These are phyloP conservation scores for Myrmophylax atrothorax DNA, from an alignment of 2,113 vertebrate genomes.

Conservation along the genomic window DNA sequence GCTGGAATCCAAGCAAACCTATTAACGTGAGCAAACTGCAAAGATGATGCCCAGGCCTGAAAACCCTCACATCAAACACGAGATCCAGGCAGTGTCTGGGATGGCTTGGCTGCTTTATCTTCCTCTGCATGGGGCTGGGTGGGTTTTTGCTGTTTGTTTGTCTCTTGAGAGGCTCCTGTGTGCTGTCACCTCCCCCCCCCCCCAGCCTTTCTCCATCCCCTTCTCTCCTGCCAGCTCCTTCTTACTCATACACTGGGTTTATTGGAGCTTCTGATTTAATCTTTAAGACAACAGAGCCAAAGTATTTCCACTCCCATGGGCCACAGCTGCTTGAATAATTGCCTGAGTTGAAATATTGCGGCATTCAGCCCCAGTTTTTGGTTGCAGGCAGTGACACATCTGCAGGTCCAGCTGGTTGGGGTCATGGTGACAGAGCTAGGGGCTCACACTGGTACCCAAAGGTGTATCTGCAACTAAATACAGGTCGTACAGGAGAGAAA, in stretches of 20 bases:
- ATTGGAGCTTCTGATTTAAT: background rate
- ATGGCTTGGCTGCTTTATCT: background rate
- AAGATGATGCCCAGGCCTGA: background rate
- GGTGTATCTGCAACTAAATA: background rate
- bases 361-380: background rate
- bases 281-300: background rate
- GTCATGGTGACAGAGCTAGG: background rate
- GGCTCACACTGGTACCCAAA: background rate
- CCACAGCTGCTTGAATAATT: background rate
- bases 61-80: background rate
- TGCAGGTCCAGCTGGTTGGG: background rate
- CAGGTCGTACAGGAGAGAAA: background rate
- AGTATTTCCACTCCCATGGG: background rate
- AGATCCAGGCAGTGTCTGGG: background rate
- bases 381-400: background rate
- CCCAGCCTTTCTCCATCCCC: background rate
- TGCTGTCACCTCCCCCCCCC: background rate
- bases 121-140: fast-evolving
- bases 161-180: background rate
- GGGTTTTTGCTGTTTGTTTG: background rate
- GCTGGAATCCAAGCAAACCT: conserved; percentile 10
- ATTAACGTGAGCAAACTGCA: background rate
- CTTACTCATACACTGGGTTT: background rate
- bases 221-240: background rate
- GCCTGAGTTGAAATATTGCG: background rate